Evolutionary conservation across 1,140 invertebrate species (phyloP).

Genomic region (Oryctes rhinoceros): DNA sequence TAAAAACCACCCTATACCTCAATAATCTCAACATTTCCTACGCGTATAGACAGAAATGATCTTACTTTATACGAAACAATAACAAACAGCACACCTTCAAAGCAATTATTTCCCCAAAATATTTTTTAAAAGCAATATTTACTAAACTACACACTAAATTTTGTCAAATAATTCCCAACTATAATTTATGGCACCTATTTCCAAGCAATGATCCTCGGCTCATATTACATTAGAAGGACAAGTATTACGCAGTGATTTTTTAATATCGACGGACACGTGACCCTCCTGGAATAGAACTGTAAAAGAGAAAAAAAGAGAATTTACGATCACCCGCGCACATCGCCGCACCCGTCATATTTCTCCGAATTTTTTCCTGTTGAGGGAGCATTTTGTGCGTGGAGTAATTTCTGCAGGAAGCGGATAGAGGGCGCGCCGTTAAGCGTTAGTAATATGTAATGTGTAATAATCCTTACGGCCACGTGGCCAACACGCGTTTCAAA

Average conservation of each 20-base stretch:
- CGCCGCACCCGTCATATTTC: not conserved
- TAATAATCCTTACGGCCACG: constrained; percentile 46
- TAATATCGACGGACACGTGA: constrained; percentile 5
- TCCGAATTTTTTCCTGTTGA: constrained; percentile 21
- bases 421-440: constrained; percentile 18
- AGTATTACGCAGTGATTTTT: constrained; percentile 9
- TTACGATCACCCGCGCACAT: not conserved
- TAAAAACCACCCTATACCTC: no score
- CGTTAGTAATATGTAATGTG: constrained; percentile 44
- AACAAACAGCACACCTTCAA: no score
- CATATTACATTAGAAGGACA: not conserved
- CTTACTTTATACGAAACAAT: no score
- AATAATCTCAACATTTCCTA: no score
- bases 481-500: constrained; percentile 43
- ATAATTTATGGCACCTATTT: no score
- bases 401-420: constrained; percentile 37
- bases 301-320: constrained; percentile 14
- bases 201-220: not conserved
- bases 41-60: no score
- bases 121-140: no score
- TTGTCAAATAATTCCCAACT: no score
- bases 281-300: not conserved
- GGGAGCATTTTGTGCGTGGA: constrained; percentile 32
- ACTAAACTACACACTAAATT: no score
- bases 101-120: no score